A percentile compares a stretch with the other conserved stretches of the same genome.
phyloP scores from a whole-genome alignment of 2,888 invertebrate genomes.

The Acronicta alni region DNA sequence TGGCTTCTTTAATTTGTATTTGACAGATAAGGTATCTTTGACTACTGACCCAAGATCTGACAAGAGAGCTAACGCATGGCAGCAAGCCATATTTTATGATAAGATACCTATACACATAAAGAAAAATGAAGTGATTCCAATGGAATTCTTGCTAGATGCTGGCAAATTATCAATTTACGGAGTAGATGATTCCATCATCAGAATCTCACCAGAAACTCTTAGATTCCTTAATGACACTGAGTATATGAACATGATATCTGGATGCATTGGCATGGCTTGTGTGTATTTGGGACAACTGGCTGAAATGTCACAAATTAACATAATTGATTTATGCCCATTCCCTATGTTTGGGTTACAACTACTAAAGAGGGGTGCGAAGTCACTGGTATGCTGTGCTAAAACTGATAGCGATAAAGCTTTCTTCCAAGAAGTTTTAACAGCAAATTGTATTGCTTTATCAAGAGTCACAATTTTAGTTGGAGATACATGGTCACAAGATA shows the following conservation, averaged over 20 bases:
- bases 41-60: conserved; percentile 90
- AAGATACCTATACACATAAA: conserved; percentile 74
- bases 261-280: conserved; percentile 74
- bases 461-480: conserved; percentile 77
- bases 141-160: conserved; percentile 75
- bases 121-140: conserved; percentile 68
- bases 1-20: conserved; percentile 93
- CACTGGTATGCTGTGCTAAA: conserved; percentile 82
- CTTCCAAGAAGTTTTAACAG: conserved; percentile 77
- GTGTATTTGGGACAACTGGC: conserved; percentile 78
- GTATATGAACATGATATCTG: conserved; percentile 77
- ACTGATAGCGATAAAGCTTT: conserved; percentile 77
- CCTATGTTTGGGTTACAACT: conserved; percentile 90
- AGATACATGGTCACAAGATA: conserved; percentile 68
- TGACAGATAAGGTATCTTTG: conserved; percentile 90
- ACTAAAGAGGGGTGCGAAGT: conserved; percentile 83
- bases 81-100: conserved; percentile 92
- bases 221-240: conserved; percentile 86
- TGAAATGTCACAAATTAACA: conserved; percentile 69
- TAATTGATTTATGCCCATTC: conserved; percentile 90
- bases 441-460: conserved; percentile 76
- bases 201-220: conserved; percentile 74
- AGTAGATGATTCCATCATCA: conserved; percentile 59
- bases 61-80: conserved; percentile 91
- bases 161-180: conserved; percentile 77